Conservation (phyloP, 2,113 vertebrate species). For the Nycticryphes semicollaris region DNA sequence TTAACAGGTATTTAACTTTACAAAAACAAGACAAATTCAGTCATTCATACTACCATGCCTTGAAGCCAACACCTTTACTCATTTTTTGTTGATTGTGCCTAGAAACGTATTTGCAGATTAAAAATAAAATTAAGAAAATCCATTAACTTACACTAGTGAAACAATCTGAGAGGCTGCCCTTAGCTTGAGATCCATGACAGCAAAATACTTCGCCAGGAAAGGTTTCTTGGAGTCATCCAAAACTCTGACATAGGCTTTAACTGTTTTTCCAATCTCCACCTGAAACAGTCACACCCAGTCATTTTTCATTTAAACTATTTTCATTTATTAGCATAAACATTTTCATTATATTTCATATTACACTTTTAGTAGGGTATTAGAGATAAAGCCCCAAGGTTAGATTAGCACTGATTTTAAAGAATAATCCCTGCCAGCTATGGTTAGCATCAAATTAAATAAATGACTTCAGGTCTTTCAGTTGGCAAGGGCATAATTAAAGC, state of each 20-base stretch:
- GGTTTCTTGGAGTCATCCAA: slow-evolving; percentile 89
- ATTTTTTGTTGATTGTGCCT: not conserved
- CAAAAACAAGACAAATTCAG: not conserved
- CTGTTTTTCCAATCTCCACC: slow-evolving; percentile 94
- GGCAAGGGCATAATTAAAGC: slow-evolving; percentile 30
- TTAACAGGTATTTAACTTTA: not conserved
- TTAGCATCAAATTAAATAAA: not conserved
- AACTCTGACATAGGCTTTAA: slow-evolving; percentile 89
- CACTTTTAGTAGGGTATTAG: not conserved
- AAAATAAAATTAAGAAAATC: not conserved
- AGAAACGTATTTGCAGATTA: not conserved
- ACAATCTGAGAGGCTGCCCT: slow-evolving; percentile 86
- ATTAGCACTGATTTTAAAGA: not conserved
- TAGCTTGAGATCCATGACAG: slow-evolving; percentile 89
- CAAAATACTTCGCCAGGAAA: slow-evolving; percentile 87
- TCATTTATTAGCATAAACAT: not conserved
- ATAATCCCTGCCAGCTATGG: not conserved
- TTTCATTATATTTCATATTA: not conserved
- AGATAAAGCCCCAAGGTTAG: not conserved
- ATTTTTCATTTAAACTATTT: not conserved
- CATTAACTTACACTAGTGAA: slow-evolving; percentile 84
- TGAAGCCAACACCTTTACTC: not conserved
- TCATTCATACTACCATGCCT: not conserved
- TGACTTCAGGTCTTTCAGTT: not conserved
- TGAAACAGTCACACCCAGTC: slow-evolving; percentile 60